Percentiles rank a stretch among this genome's conserved stretches.
These are phyloP conservation scores for Danio kyathit DNA, from an alignment of 2,797 vertebrate genomes.

Conservation along the genomic window DNA sequence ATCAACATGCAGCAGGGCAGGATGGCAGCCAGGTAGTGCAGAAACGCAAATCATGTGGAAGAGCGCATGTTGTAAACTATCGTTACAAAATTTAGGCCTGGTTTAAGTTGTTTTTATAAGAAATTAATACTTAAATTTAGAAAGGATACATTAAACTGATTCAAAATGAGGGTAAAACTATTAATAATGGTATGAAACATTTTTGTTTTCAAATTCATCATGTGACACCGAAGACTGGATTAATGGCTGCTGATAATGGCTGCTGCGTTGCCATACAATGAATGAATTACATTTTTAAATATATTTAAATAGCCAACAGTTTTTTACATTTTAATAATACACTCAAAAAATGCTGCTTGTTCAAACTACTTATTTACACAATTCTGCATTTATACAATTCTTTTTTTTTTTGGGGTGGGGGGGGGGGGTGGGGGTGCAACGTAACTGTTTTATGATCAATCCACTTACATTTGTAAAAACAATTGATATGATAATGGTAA, in stretches of 20 bases:
- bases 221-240: background rate
- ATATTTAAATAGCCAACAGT: too few species aligned
- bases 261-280: background rate
- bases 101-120: background rate
- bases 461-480: too few species aligned
- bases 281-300: too few species aligned
- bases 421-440: too few species aligned
- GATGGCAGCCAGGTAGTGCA: conserved; percentile 82
- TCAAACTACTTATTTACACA: too few species aligned
- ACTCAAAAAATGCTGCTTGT: too few species aligned
- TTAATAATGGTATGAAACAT: background rate
- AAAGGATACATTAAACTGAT: background rate
- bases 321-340: too few species aligned
- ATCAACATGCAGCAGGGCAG: conserved; percentile 84
- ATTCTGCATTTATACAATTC: too few species aligned
- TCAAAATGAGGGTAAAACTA: background rate
- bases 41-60: conserved; percentile 7
- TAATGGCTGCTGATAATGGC: background rate
- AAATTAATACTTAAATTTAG: background rate
- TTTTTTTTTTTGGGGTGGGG: too few species aligned
- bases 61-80: background rate
- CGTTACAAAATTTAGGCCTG: background rate
- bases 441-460: too few species aligned
- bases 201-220: background rate
- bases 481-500: too few species aligned